Base-by-base conservation (phyloP, 2,888 invertebrate species). In the Heliconius charithonia region DNA sequence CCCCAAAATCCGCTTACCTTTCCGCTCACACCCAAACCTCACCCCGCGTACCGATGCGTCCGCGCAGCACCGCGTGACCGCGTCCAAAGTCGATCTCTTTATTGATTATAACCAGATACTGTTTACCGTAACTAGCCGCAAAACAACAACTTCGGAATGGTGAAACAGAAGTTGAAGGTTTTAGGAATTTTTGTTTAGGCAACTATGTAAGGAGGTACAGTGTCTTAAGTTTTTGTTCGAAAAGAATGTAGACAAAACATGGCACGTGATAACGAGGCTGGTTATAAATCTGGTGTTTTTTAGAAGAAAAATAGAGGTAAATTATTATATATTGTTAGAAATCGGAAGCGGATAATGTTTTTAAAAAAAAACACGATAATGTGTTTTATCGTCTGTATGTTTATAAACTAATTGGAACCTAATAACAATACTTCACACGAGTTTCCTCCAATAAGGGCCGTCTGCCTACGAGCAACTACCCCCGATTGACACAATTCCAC, bases 81-180 rank as follows among this genome's bases (percentile, higher is more conserved):
- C 94, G 91, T 91, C 94, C 86, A 85, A 83, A 86, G 88, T 85
- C 89, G 90, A 91, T 90, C 92, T 88, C 91, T 92, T 93, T 93
- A 95, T 95, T 94, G 94, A 95, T 95, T 94, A 94, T 92, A 87
- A 87, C 87, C 90, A 90, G 89, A 88, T 85, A 84, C 81, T 84
- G 83, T 88, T 88, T 88, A 89, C 89, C 89, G 90, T 88, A 88
- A 89, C 86, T 85, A 85, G 79, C 80, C 85, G 84, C 86, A 87
- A 88, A 87, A 86, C 84, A 86, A 84, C 83, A 84, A 84, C 84
- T 75, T 65, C 66, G 77, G 80, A 78, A 81, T 80, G 77, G 41
- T 75, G 67, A 81, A 82, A 83, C 77, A 80, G 77, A 78, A 74
- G 45, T 73, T 19, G 59, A 10, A 63, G 41, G 27, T n/a, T 74